Base-by-base conservation (phyloP, 2,888 invertebrate genomes). In the Panopea generosa region DNA sequence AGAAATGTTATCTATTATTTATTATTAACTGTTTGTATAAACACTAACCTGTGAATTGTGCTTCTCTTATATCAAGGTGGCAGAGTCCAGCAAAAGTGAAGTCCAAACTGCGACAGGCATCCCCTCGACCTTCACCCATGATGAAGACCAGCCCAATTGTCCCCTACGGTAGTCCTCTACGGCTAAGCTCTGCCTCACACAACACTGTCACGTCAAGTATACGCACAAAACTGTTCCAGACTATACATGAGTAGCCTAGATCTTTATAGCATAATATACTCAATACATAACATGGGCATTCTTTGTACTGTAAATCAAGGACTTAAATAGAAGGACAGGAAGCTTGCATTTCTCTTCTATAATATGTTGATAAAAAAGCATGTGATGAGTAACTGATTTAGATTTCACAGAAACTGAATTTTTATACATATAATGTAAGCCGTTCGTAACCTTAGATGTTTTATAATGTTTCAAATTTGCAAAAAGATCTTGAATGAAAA, bases 51-150 rank as follows among this genome's bases (percentile, higher is more conserved):
- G 40, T 40, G 16, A 40, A 11, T 40, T 40, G 16, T 40, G 9
- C 16, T 16, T 40, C 40, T 33, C 11, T 45, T 45, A 9, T 9
- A 20, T 73, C 61, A 82, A 89, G 89, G 53, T 89, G 87, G 89
- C 87, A 85, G 22, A 89, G 87, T 77, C 87, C 89, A 47, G 85
- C 86, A 7, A 81, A 83, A 43, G 62, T 82, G 18, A 78, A 76
- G 26, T 60, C 71, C 26, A 75, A 73, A 24, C 65, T 76, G 0
- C 68, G 62, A 14, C 71, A 83, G 47, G 72, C 74, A 2, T 84
- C 83, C 20, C 82, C 81, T 4, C 33, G 11, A 33, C 68, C 68
- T 16, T 69, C 75, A n/a, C 77, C 81, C 1, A 43, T 52, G n/a
- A 55, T 60, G 20, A 60, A 61, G n/a, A 63, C 75, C 7, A 81